A percentile compares a stretch with the other conserved stretches of the same genome.
These are phyloP conservation scores for Cecropterus lyciades DNA, from an alignment of 1,140 invertebrate genomes.

Conservation along the genomic window DNA sequence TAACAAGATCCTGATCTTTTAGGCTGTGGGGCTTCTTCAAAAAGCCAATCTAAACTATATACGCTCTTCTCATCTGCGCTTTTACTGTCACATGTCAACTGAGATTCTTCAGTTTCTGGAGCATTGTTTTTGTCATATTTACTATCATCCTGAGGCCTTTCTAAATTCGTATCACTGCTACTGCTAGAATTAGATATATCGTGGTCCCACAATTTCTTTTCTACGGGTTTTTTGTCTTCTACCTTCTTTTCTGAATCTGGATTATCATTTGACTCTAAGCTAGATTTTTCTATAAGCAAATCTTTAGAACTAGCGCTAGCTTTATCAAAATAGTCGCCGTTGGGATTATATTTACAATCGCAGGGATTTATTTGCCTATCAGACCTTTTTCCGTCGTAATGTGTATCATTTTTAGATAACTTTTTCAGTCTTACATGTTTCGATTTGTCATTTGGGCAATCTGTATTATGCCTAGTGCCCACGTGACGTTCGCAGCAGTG, in stretches of 20 bases:
- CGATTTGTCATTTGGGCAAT: slow-evolving; percentile 68
- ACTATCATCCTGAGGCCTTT: slow-evolving; percentile 54
- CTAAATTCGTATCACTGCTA: slow-evolving; percentile 82
- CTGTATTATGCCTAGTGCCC: slow-evolving; percentile 58
- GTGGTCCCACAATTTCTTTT: slow-evolving; percentile 79
- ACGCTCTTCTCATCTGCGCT: slow-evolving; percentile 78
- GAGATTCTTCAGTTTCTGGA: slow-evolving; percentile 72
- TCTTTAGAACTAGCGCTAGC: slow-evolving; percentile 87
- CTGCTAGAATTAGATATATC: slow-evolving; percentile 85
- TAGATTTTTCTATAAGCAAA: slow-evolving; percentile 85
- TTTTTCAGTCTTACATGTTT: slow-evolving; percentile 81
- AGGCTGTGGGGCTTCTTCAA: slow-evolving; percentile 63
- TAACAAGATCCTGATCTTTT: slow-evolving; percentile 38
- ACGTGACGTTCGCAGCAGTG: slow-evolving; percentile 71
- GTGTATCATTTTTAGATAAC: slow-evolving; percentile 63
- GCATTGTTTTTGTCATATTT: slow-evolving; percentile 55
- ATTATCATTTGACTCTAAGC: slow-evolving; percentile 82
- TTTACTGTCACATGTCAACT: slow-evolving; percentile 72
- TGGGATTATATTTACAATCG: slow-evolving; percentile 69
- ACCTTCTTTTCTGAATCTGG: slow-evolving; percentile 57
- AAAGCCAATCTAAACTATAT: slow-evolving; percentile 80
- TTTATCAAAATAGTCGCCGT: slow-evolving; percentile 82
- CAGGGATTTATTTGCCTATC: slow-evolving; percentile 53
- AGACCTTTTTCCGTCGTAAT: slow-evolving; percentile 51
- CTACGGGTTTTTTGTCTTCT: slow-evolving; percentile 61